phyloP scores from a whole-genome alignment of 2,113 vertebrate species.

The Eidolon helvum region DNA sequence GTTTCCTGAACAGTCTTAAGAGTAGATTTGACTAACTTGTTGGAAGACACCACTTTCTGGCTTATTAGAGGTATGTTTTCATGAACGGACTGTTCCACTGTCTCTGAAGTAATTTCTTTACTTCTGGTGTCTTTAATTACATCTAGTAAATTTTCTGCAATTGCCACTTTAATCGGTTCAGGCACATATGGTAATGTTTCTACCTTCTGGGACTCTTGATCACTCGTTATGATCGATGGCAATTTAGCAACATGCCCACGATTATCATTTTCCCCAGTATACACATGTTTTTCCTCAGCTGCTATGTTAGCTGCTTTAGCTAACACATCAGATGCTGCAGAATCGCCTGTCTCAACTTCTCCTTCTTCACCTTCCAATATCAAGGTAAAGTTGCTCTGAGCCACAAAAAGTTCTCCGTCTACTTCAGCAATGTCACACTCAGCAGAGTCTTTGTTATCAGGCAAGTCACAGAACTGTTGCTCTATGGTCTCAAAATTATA shows the following conservation, averaged over 20 bases:
- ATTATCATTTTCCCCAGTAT: conserved; percentile 35
- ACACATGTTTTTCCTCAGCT: conserved; percentile 29
- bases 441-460: conserved; percentile 74
- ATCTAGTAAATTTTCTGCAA: conserved; percentile 85
- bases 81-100: conserved; percentile 75
- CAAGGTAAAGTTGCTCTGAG: conserved; percentile 89
- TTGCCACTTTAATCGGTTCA: conserved; percentile 83
- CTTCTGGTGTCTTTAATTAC: conserved; percentile 84
- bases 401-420: conserved; percentile 81
- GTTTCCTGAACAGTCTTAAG: conserved; percentile 64
- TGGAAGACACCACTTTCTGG: conserved; percentile 70
- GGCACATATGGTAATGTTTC: conserved; percentile 84
- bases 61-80: conserved; percentile 72
- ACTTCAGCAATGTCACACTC: conserved; percentile 79
- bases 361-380: conserved; percentile 91
- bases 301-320: conserved; percentile 29
- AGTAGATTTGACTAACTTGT: conserved; percentile 47
- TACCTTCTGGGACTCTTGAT: conserved; percentile 77
- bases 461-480: conserved; percentile 81
- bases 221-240: conserved; percentile 71
- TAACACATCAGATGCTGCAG: background rate
- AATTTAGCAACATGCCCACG: conserved; percentile 66
- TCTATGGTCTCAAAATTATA: conserved; percentile 82
- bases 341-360: conserved; percentile 77
- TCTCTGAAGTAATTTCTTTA: conserved; percentile 83